phyloP scores from a whole-genome alignment of 1,140 invertebrate species.

The Drosophila tropicalis region DNA sequence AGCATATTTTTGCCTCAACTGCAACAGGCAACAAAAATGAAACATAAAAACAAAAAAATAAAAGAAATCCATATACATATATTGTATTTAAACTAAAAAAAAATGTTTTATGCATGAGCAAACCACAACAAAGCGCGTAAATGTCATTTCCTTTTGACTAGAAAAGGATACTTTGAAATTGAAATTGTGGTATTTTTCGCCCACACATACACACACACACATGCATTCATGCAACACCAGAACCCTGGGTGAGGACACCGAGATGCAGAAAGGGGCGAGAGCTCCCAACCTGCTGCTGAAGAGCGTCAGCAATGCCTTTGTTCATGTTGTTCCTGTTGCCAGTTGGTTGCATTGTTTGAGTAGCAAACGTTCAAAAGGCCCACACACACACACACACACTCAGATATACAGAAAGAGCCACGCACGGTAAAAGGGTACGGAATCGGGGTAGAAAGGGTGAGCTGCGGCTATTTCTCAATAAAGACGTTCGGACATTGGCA shows the following conservation, averaged over 20 bases:
- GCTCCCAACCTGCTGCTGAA: conserved; percentile 8
- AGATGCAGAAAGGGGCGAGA: not conserved
- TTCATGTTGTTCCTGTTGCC: conserved; percentile 5
- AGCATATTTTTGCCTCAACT: conserved; percentile 37
- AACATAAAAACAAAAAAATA: conserved; percentile 15
- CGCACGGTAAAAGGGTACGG: no score
- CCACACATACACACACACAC: conserved; percentile 37
- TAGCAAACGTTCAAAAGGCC: conserved; percentile 14
- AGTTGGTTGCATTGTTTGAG: conserved; percentile 22
- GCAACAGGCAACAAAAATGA: conserved; percentile 39
- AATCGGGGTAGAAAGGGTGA: not conserved
- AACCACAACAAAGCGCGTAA: conserved; percentile 81
- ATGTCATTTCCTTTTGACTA: conserved; percentile 80
- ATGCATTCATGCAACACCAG: not conserved
- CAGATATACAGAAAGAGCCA: not conserved
- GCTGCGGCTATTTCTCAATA: conserved; percentile 34
- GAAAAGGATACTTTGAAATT: conserved; percentile 81
- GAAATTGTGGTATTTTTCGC: conserved; percentile 75
- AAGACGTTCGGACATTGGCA: conserved; percentile 33
- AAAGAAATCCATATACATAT: conserved; percentile 32
- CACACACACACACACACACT: conserved; percentile 2
- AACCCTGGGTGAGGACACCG: conserved; percentile 8
- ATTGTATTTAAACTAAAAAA: conserved; percentile 66
- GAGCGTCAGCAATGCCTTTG: conserved; percentile 38
- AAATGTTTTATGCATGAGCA: conserved; percentile 80